Base-by-base conservation (phyloP, 2,113 vertebrate genomes). In the Ascaphus truei region DNA sequence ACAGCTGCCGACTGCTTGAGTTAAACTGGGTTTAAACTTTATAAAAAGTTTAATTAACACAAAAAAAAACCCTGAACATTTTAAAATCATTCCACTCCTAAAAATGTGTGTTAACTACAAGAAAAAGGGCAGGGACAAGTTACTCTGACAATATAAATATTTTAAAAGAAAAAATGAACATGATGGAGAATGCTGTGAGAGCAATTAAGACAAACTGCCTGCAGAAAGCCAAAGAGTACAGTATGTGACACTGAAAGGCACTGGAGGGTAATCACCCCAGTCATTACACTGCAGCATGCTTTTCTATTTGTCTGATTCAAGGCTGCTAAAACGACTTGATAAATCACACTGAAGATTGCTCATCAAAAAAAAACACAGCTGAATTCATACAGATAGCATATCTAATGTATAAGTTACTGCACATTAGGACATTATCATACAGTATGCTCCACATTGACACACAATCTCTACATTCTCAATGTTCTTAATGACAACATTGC, bases 311-410 rank as follows among this genome's bases (percentile, higher is more conserved):
- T 57, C 29, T 47, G 39, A 58, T 57, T 57, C 27, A 48, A 29
- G 37, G 58, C 47, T 57, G 64, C 33, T 67, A 31, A 31, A 29
- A 57, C 20, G 31, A 45, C 23, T 34, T 58, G 30, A 47, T 66
- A 29, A 68, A 34, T 20, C 26, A 45, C 31, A 8, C 20, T 33
- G 27, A 20, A 57, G 39, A 57, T 57, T 68, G 26, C 52, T 47
- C 58, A 68, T 68, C 52, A 58, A 68, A 66, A 47, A 18, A 57
- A 39, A 20, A 45, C 64, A 68, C 52, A 68, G 39, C 52, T 47
- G 64, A 41, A 57, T 45, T 55, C 37, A 68, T 68, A 27, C 43
- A 68, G 27, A 68, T 34, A 47, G 20, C 37, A 57, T 48, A 68
- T 57, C 37, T 47, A 47, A 20, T 34, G 39, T 68, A 58, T 33